A percentile compares a stretch with the other conserved stretches of the same genome.
Conservation (phyloP, 53 echinoderm and acorn worm species). For the Crossaster papposus region DNA sequence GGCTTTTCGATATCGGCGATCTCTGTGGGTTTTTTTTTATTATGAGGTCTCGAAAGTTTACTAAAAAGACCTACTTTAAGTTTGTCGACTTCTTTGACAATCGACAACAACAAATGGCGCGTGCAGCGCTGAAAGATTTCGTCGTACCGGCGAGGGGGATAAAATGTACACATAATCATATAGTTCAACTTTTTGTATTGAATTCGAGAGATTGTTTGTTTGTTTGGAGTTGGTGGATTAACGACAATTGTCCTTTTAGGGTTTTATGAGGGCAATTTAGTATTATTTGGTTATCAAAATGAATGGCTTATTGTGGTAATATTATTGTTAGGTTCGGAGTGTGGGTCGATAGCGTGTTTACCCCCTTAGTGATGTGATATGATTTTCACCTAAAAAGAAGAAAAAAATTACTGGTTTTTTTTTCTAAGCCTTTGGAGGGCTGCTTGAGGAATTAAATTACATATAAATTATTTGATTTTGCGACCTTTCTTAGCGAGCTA, state of each 20-base stretch:
- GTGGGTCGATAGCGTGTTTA: not conserved
- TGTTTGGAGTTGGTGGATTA: not conserved
- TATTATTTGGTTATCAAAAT: not conserved
- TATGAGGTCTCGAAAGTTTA: conserved; percentile 5
- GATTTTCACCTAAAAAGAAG: not conserved
- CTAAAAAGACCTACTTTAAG: not conserved
- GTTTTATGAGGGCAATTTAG: not conserved
- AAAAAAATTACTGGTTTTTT: not conserved
- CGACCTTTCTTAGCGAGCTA: not conserved
- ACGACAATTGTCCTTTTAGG: not conserved
- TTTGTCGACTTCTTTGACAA: not conserved
- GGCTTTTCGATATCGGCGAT: not conserved
- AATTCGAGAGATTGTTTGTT: not conserved
- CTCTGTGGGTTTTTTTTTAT: not conserved
- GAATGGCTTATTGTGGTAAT: not conserved
- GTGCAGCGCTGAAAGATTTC: not conserved
- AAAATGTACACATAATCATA: no score
- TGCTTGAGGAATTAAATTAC: not conserved
- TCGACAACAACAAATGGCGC: not conserved
- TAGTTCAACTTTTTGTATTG: not conserved
- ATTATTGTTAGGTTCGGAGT: not conserved
- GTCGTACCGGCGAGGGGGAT: not conserved
- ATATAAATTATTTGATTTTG: not conserved
- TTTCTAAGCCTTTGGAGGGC: not conserved
- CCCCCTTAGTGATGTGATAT: not conserved